Conservation (phyloP, 2,113 vertebrate species). For the Chloebia gouldiae region DNA sequence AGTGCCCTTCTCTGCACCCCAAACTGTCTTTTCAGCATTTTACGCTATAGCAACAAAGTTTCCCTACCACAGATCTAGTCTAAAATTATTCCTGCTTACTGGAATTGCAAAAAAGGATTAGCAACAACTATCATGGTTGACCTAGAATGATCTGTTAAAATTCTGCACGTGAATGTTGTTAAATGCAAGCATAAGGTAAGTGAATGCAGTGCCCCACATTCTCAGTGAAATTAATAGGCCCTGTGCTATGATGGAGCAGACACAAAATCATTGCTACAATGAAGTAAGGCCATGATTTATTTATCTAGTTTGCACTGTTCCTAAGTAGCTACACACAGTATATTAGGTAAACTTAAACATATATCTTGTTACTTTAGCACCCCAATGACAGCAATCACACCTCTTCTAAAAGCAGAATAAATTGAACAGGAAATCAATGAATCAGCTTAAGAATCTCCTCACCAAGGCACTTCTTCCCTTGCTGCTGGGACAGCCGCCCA, state of each 20-base stretch:
- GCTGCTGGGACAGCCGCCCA: background rate
- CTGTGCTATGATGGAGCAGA: background rate
- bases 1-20: background rate
- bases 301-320: background rate
- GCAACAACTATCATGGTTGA: background rate
- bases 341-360: background rate
- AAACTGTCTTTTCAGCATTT: background rate
- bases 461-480: background rate
- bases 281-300: background rate
- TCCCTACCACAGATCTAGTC: background rate
- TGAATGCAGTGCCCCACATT: background rate
- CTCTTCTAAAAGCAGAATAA: background rate
- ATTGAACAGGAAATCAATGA: background rate
- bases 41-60: background rate
- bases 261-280: background rate
- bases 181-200: background rate
- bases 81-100: background rate
- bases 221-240: background rate
- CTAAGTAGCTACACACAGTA: background rate
- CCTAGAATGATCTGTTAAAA: background rate
- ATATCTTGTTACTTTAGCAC: background rate
- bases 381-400: background rate
- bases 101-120: background rate
- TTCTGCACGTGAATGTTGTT: background rate
- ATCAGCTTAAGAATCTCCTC: background rate